phyloP scores from a whole-genome alignment of 2,113 vertebrate species.

The Polyodon spathula region DNA sequence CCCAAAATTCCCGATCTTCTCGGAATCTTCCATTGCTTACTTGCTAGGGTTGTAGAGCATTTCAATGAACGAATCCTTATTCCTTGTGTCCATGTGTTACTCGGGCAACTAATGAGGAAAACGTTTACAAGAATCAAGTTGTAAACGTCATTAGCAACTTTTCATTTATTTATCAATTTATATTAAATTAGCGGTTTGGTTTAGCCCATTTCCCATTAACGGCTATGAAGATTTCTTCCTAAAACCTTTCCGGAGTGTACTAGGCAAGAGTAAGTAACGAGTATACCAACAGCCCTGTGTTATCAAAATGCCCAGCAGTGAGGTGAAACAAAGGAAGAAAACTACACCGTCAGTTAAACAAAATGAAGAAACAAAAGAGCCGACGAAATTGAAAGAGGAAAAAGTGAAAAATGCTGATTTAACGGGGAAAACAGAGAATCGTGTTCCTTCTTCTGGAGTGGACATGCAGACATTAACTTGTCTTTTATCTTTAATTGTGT shows the following conservation, averaged over 20 bases:
- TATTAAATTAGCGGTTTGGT: too few species aligned
- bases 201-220: too few species aligned
- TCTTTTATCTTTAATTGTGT: conserved; percentile 53
- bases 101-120: too few species aligned
- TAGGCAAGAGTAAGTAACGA: background rate
- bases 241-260: background rate
- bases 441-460: conserved; percentile 12
- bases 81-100: too few species aligned
- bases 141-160: too few species aligned
- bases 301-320: conserved; percentile 45
- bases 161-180: too few species aligned
- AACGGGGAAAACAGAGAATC: conserved; percentile 13
- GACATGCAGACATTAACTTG: conserved; percentile 54
- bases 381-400: conserved; percentile 12
- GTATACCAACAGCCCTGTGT: background rate
- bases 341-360: conserved; percentile 16
- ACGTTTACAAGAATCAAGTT: too few species aligned
- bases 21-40: too few species aligned
- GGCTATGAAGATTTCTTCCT: too few species aligned
- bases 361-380: conserved; percentile 22
- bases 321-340: conserved; percentile 54
- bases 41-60: too few species aligned
- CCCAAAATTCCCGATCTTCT: too few species aligned
- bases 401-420: background rate
- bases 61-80: too few species aligned